Conservation (phyloP, 2,888 invertebrate species). For the Endotricha flammealis region DNA sequence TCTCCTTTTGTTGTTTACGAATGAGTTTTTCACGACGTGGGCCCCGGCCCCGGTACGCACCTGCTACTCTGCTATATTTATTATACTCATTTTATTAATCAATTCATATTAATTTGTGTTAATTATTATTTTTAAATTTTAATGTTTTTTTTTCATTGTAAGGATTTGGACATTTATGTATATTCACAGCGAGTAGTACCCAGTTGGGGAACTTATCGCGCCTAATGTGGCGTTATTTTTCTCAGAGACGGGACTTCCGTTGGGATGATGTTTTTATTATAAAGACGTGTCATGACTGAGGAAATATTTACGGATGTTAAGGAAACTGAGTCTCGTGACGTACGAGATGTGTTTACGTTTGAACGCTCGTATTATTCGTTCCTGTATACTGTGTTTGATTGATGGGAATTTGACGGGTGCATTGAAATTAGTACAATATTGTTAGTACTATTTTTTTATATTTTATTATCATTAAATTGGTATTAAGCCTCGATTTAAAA, state of each 20-base stretch:
- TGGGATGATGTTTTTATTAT: slow-evolving; percentile 72
- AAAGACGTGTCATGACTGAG: slow-evolving; percentile 57
- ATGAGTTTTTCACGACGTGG: slow-evolving; percentile 68
- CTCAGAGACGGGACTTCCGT: slow-evolving; percentile 32
- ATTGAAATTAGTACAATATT: too few relatives aligned
- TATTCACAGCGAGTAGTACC: slow-evolving; percentile 54
- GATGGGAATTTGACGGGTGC: not conserved
- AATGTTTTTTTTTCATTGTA: too few relatives aligned
- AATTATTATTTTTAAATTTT: too few relatives aligned
- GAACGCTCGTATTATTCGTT: slow-evolving; percentile 42
- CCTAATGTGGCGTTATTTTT: slow-evolving; percentile 58
- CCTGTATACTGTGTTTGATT: not conserved
- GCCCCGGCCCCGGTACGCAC: slow-evolving; percentile 55
- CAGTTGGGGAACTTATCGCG: slow-evolving; percentile 64
- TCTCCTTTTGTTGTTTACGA: slow-evolving; percentile 69
- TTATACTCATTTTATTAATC: slow-evolving; percentile 49
- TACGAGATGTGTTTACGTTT: slow-evolving; percentile 48
- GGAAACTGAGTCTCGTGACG: slow-evolving; percentile 46
- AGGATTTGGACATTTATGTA: too few relatives aligned
- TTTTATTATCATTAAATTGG: too few relatives aligned
- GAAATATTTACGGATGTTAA: slow-evolving; percentile 61
- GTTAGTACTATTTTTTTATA: too few relatives aligned
- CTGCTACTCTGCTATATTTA: slow-evolving; percentile 60
- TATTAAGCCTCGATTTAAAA: too few relatives aligned
- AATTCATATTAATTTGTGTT: too few relatives aligned